Conservation (phyloP, 2,797 vertebrate species). For the Natrix natrix region DNA sequence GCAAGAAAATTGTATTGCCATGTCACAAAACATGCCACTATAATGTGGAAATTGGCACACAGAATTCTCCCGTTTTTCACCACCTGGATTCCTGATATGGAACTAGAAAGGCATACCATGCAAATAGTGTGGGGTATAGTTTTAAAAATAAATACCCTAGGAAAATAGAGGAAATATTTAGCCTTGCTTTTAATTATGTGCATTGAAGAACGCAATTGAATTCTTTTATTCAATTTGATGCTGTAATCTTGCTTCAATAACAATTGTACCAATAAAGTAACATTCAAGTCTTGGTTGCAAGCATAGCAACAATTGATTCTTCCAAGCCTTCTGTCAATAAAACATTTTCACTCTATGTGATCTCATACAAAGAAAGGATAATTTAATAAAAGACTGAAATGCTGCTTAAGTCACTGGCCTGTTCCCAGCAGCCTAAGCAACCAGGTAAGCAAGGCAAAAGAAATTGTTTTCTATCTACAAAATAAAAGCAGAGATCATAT, state of each 20-base stretch:
- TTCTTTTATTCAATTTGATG: not conserved
- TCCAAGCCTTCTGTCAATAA: not conserved
- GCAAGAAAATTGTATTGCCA: not conserved
- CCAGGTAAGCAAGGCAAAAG: not conserved
- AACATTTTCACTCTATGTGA: not conserved
- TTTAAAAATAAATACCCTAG: not conserved
- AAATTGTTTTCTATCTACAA: not conserved
- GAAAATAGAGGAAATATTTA: not conserved
- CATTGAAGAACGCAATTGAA: not conserved
- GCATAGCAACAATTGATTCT: not conserved
- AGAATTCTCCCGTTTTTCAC: not conserved
- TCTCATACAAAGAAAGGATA: not conserved
- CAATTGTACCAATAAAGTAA: not conserved
- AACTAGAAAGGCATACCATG: not conserved
- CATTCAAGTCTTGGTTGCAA: not conserved
- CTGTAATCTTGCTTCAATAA: not conserved
- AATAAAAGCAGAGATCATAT: conserved; percentile 14
- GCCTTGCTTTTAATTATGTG: not conserved
- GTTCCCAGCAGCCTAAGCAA: not conserved
- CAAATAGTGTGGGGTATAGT: not conserved
- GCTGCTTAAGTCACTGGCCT: not conserved
- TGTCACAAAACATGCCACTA: not conserved
- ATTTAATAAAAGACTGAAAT: conserved; percentile 18
- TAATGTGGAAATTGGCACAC: not conserved
- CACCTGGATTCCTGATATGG: not conserved